phyloP scores from a whole-genome alignment of 2,888 invertebrate species.

The Tipula confusa region DNA sequence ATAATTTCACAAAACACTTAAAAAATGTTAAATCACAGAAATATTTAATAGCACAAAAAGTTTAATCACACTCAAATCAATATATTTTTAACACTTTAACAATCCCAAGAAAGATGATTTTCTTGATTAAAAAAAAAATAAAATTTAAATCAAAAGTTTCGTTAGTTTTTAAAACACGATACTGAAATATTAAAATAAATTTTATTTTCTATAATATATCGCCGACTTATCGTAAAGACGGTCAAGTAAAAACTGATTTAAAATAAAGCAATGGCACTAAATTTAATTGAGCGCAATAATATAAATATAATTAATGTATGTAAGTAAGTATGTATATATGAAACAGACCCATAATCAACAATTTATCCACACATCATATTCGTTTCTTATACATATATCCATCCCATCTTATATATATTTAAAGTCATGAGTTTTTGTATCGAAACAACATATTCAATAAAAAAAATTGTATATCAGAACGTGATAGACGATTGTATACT shows the following conservation, averaged over 20 bases:
- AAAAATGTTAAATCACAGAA: background rate
- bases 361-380: background rate
- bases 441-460: background rate
- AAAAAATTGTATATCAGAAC: background rate
- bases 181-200: background rate
- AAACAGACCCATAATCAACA: conserved; percentile 13
- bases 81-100: background rate
- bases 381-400: background rate
- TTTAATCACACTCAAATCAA: background rate
- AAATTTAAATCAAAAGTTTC: background rate
- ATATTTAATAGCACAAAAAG: background rate
- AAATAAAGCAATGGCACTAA: conserved; percentile 13
- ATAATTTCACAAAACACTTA: background rate
- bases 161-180: background rate
- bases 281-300: conserved; percentile 30
- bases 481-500: background rate
- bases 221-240: conserved; percentile 25
- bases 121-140: background rate
- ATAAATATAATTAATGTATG: conserved; percentile 20
- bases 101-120: background rate
- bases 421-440: background rate
- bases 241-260: conserved; percentile 27
- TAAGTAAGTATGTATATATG: background rate
- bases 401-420: background rate
- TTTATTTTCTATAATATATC: background rate